Conservation (phyloP, 2,113 vertebrate species). For the Mus spicilegus region DNA sequence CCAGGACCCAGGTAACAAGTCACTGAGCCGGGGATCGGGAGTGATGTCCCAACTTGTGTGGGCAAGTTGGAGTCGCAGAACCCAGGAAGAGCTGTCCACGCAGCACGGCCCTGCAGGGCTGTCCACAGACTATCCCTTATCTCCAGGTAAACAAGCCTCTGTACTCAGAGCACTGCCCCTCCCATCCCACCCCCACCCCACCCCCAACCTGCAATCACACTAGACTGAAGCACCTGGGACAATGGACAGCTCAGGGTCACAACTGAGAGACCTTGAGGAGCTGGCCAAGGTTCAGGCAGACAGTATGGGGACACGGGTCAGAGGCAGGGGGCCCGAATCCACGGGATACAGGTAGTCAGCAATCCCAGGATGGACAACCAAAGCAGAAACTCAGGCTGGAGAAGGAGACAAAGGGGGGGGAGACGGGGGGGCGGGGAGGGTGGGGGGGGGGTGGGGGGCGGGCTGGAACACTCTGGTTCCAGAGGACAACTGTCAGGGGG, state of each 20-base stretch:
- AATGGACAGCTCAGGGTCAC: background rate
- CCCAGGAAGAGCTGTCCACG: accelerated
- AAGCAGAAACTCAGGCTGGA: background rate
- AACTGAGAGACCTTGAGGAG: background rate
- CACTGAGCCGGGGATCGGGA: accelerated
- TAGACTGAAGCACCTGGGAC: background rate
- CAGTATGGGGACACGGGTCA: background rate
- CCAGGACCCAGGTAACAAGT: background rate
- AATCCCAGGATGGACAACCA: background rate
- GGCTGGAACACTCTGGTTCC: background rate
- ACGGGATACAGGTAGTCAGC: background rate
- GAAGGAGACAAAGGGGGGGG: no score
- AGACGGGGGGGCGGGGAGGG: no score
- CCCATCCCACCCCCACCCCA: no score
- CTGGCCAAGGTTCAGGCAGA: background rate
- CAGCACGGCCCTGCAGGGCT: background rate
- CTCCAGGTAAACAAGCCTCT: accelerated
- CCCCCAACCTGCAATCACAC: no score
- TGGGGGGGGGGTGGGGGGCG: no score
- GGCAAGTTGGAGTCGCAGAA: background rate
- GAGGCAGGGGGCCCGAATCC: background rate
- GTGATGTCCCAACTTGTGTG: background rate
- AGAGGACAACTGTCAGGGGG: background rate
- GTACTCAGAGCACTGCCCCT: background rate
- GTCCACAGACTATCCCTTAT: background rate